A percentile compares a stretch with the other conserved stretches of the same genome.
These are phyloP conservation scores for Hemistola chrysoprasaria DNA, from an alignment of 2,888 invertebrate species.

Conservation along the genomic window DNA sequence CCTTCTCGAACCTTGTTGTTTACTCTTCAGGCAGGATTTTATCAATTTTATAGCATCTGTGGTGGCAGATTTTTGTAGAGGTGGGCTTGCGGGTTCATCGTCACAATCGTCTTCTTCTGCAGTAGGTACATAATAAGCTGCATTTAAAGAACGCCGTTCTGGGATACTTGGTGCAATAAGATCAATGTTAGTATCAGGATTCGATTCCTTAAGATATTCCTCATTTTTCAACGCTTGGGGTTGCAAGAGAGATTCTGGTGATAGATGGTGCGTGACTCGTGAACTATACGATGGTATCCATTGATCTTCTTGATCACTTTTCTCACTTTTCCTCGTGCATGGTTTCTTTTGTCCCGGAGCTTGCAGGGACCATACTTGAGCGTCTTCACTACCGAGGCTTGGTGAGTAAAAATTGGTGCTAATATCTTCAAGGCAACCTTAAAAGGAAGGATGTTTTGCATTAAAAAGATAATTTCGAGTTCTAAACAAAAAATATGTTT, in stretches of 20 bases:
- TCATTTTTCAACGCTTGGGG: constrained; percentile 23
- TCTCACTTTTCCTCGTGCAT: constrained; percentile 28
- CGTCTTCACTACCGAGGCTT: constrained; percentile 1
- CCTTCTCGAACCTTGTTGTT: constrained; percentile 6
- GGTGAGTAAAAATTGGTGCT: constrained; percentile 2
- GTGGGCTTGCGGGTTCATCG: neutral
- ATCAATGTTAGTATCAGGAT: neutral
- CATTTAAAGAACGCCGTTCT: neutral
- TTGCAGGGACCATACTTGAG: constrained; percentile 3
- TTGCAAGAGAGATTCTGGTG: constrained; percentile 12
- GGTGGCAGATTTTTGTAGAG: neutral
- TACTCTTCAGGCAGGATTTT: constrained; percentile 10
- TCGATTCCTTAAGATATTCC: constrained; percentile 3
- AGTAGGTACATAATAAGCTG: neutral
- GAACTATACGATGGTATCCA: constrained; percentile 19
- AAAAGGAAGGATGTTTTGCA: constrained; percentile 1
- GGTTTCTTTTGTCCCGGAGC: constrained; percentile 25
- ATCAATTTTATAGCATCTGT: constrained; percentile 7
- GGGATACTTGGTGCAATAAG: neutral
- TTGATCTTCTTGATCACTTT: constrained; percentile 14
- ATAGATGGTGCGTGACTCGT: constrained; percentile 16
- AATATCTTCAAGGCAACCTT: constrained; percentile 22
- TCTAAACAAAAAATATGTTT: neutral
- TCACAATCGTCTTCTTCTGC: constrained; percentile 9
- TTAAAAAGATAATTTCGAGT: neutral